A percentile compares a stretch with the other conserved stretches of the same genome.
These are phyloP conservation scores for Nettapus auritus DNA, from an alignment of 2,113 vertebrate species.

Conservation along the genomic window DNA sequence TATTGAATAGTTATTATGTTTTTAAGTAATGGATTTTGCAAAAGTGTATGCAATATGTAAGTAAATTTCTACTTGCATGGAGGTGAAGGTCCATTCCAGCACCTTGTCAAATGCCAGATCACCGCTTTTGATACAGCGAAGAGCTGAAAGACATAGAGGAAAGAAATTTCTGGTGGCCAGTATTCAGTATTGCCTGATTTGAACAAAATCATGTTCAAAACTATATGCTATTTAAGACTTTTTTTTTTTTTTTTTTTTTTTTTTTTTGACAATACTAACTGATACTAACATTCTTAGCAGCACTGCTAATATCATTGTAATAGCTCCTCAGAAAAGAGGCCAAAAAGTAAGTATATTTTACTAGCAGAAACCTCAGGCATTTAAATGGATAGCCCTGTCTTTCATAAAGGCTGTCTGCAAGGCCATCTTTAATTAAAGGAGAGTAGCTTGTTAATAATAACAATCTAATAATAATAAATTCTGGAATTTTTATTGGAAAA, in stretches of 20 bases:
- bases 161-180: not conserved
- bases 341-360: not conserved
- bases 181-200: not conserved
- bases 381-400: not conserved
- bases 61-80: not conserved
- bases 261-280: not conserved
- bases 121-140: not conserved
- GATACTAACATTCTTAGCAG: not conserved
- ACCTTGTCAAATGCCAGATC: not conserved
- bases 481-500: slow-evolving; percentile 39
- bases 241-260: not conserved
- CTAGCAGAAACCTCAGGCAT: not conserved
- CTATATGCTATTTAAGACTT: not conserved
- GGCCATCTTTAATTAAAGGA: not conserved
- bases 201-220: not conserved
- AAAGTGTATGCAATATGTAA: not conserved
- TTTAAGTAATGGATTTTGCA: not conserved
- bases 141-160: not conserved
- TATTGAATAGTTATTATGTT: not conserved
- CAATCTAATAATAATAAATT: slow-evolving; percentile 18
- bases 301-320: not conserved
- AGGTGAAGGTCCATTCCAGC: not conserved
- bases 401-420: not conserved
- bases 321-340: not conserved
- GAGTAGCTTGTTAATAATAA: slow-evolving; percentile 4